Percentiles rank a stretch among this genome's conserved stretches.
Conservation (phyloP, 2,113 vertebrate species). For the Mandrillus leucophaeus region DNA sequence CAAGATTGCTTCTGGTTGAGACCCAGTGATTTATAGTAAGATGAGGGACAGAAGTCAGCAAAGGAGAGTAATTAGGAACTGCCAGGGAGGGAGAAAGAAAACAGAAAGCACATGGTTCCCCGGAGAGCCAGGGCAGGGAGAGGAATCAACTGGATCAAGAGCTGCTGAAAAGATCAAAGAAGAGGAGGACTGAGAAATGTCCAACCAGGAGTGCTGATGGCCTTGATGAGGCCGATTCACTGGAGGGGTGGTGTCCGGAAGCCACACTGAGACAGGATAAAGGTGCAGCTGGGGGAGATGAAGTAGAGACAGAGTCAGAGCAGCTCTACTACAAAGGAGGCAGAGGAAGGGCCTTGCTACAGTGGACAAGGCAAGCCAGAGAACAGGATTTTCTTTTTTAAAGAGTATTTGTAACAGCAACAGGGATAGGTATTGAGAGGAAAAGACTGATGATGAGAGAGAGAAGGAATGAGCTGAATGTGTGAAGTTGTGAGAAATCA, state of each 20-base stretch:
- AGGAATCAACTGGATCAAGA: not conserved
- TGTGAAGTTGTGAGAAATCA: not conserved
- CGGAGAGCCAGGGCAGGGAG: not conserved
- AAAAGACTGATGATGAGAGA: not conserved
- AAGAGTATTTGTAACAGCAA: not conserved
- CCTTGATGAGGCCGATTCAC: no score
- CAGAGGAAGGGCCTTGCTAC: no score
- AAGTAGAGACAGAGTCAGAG: not conserved
- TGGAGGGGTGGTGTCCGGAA: not conserved
- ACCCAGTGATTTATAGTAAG: not conserved
- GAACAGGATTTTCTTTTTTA: not conserved
- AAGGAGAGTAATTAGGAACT: not conserved
- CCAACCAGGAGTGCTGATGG: not conserved
- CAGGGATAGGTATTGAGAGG: not conserved
- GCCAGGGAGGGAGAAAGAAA: not conserved
- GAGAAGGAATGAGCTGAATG: no score
- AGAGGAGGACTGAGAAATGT: not conserved
- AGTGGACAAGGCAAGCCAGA: not conserved
- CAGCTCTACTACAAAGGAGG: not conserved
- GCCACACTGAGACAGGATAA: not conserved
- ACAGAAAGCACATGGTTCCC: accelerated
- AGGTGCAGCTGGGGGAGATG: no score
- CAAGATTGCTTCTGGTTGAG: not conserved
- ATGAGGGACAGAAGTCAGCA: not conserved
- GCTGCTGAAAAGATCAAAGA: not conserved